phyloP scores from a whole-genome alignment of 2,113 vertebrate genomes.

The Oreochromis aureus region DNA sequence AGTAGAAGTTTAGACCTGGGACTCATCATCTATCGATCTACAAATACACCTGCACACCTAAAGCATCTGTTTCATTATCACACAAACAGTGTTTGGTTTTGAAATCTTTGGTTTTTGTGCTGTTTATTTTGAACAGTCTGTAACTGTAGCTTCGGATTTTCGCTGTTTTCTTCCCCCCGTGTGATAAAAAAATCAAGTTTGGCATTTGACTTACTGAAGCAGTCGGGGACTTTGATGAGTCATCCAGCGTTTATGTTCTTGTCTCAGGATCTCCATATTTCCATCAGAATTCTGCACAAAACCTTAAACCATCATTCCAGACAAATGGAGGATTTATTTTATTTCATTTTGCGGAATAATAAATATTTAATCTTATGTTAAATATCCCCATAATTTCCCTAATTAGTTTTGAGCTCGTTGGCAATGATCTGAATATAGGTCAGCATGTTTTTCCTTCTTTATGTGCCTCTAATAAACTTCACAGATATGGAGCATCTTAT shows the following conservation, averaged over 20 bases:
- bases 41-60: not conserved
- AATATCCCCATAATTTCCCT: not conserved
- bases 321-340: not conserved
- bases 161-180: not conserved
- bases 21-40: not conserved
- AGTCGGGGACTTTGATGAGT: not conserved
- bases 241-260: not conserved
- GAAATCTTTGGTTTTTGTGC: not conserved
- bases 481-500: not conserved
- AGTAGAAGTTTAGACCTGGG: not conserved
- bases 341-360: not conserved
- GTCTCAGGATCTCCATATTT: not conserved
- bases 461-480: not conserved
- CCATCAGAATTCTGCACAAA: not conserved
- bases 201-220: not conserved
- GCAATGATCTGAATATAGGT: not conserved
- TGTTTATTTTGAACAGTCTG: not conserved
- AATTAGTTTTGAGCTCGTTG: not conserved
- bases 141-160: not conserved
- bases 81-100: not conserved
- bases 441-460: not conserved
- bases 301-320: not conserved
- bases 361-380: not conserved
- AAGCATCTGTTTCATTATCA: accelerated
- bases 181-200: not conserved